phyloP scores from a whole-genome alignment of 30 jellyfish, hydroid and myxozoan genomes.

The Aurelia sp. region DNA sequence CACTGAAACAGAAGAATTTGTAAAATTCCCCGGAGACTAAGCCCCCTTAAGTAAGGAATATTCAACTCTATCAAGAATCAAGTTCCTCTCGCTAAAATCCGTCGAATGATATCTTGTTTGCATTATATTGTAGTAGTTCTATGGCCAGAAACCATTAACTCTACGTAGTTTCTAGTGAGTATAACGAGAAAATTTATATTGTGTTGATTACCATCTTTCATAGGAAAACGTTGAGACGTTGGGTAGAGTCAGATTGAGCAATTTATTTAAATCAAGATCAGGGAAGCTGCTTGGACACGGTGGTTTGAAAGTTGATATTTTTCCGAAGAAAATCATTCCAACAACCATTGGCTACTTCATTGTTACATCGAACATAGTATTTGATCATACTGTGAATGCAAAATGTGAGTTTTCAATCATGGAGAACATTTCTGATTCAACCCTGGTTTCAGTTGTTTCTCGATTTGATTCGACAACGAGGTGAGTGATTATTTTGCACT shows the following conservation, averaged over 20 bases:
- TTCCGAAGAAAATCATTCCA: not conserved
- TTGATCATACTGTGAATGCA: slow-evolving; percentile 6
- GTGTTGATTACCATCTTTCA: not conserved
- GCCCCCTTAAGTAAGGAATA: too few species aligned
- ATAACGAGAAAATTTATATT: not conserved
- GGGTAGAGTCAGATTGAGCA: not conserved
- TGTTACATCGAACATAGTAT: slow-evolving; percentile 17
- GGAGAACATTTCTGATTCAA: not conserved
- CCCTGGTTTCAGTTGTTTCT: slow-evolving; percentile 10
- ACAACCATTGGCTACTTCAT: slow-evolving; percentile 1
- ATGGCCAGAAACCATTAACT: too few species aligned
- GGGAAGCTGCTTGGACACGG: not conserved
- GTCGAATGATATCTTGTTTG: too few species aligned
- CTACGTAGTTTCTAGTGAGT: too few species aligned
- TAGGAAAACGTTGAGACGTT: not conserved
- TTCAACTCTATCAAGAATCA: too few species aligned
- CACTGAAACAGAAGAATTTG: too few species aligned
- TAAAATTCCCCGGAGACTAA: too few species aligned
- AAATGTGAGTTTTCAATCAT: not conserved
- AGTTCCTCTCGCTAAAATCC: too few species aligned
- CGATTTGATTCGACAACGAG: not conserved
- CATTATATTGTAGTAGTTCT: too few species aligned
- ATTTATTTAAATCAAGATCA: not conserved
- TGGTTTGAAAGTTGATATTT: not conserved
- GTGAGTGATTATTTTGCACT: not conserved